phyloP scores from a whole-genome alignment of 1,140 invertebrate species.

The Papilio xuthus region DNA sequence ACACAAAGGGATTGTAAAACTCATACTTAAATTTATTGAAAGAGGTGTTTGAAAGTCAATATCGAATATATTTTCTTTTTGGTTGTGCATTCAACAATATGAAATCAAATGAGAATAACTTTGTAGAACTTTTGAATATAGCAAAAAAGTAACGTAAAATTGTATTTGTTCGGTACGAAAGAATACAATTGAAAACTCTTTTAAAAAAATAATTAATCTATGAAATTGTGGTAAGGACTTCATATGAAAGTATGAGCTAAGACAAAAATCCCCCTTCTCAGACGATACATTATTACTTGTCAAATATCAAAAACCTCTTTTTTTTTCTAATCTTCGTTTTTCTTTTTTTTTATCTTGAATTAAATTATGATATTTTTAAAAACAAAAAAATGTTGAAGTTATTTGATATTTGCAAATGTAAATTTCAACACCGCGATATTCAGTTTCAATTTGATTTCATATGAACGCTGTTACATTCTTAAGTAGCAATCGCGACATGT shows the following conservation, averaged over 20 bases:
- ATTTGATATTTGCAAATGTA: slow-evolving; percentile 47
- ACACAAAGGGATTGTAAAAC: slow-evolving; percentile 39
- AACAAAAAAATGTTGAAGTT: neutral
- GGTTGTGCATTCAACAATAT: neutral
- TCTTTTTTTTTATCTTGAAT: too few relatives aligned
- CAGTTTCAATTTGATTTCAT: slow-evolving; percentile 68
- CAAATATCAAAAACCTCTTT: too few relatives aligned
- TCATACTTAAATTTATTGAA: slow-evolving; percentile 36
- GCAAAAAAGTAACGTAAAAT: neutral
- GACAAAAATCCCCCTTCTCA: too few relatives aligned
- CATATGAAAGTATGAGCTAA: too few relatives aligned
- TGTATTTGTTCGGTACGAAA: neutral
- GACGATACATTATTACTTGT: too few relatives aligned
- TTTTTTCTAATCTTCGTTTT: too few relatives aligned
- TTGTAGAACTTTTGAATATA: slow-evolving; percentile 32
- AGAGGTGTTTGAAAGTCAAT: slow-evolving; percentile 35
- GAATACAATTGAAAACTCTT: too few relatives aligned
- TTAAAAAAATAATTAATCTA: too few relatives aligned
- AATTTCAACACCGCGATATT: slow-evolving; percentile 58
- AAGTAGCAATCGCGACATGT: slow-evolving; percentile 64
- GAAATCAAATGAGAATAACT: slow-evolving; percentile 7
- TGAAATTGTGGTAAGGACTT: too few relatives aligned
- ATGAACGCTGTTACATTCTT: slow-evolving; percentile 62
- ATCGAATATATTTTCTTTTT: slow-evolving; percentile 23
- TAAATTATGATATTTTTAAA: too few relatives aligned